A percentile compares a stretch with the other conserved stretches of the same genome.
phyloP scores from a whole-genome alignment of 2,888 invertebrate genomes.

The Orthosia gracilis region DNA sequence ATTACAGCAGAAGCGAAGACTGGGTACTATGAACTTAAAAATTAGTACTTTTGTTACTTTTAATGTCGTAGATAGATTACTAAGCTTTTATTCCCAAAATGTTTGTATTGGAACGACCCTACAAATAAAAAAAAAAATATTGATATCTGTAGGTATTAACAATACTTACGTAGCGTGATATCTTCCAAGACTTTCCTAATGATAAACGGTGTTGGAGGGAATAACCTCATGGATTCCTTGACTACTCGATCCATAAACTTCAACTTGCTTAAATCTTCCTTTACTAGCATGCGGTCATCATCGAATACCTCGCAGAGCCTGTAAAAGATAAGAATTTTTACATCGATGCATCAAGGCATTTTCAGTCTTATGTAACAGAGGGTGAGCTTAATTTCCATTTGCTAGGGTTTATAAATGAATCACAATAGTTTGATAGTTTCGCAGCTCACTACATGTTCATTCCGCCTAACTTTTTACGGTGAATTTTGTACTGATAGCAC shows the following conservation, averaged over 20 bases:
- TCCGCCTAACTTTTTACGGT: too few relatives aligned
- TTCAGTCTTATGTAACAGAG: too few relatives aligned
- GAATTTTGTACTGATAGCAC: too few relatives aligned
- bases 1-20: too few relatives aligned
- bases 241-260: constrained; percentile 85
- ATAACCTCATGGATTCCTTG: constrained; percentile 84
- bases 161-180: constrained; percentile 82
- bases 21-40: too few relatives aligned
- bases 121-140: background rate
- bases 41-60: too few relatives aligned
- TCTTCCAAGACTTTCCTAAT: constrained; percentile 85
- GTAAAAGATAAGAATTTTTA: background rate
- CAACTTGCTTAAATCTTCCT: constrained; percentile 80
- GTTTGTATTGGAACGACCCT: too few relatives aligned
- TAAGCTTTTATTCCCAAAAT: background rate
- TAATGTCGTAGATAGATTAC: background rate
- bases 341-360: too few relatives aligned
- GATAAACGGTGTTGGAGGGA: constrained; percentile 85
- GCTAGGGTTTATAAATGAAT: too few relatives aligned
- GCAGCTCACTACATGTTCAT: too few relatives aligned
- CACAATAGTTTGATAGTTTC: too few relatives aligned
- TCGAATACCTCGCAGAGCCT: constrained; percentile 82
- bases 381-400: too few relatives aligned
- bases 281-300: constrained; percentile 79
- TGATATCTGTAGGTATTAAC: background rate